phyloP scores from a whole-genome alignment of 2,113 vertebrate genomes.

The Vicugna pacos region DNA sequence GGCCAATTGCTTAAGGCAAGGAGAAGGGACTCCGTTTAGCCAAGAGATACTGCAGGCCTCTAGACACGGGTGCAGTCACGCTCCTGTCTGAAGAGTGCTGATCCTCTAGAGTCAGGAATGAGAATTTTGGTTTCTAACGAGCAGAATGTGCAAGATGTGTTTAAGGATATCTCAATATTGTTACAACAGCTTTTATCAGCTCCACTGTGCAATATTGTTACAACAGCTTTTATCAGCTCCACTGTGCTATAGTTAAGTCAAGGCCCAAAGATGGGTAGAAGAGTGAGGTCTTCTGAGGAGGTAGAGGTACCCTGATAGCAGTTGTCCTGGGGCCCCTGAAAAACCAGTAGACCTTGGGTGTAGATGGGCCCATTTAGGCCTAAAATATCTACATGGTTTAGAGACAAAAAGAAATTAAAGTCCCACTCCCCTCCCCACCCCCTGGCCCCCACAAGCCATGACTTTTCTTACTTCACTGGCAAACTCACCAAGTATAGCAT shows the following conservation, averaged over 20 bases:
- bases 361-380: neutral
- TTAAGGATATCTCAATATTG: neutral
- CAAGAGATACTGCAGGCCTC: neutral
- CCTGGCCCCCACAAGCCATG: neutral
- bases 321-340: neutral
- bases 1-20: neutral
- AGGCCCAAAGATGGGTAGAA: neutral
- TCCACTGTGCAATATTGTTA: neutral
- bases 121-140: neutral
- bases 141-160: neutral
- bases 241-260: neutral
- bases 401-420: slow-evolving; percentile 18
- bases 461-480: neutral
- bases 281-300: neutral
- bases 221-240: slow-evolving; percentile 20
- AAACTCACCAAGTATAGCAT: neutral
- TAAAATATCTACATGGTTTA: neutral
- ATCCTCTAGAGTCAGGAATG: neutral
- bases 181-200: slow-evolving; percentile 24
- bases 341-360: neutral
- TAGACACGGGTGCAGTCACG: neutral
- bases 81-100: neutral
- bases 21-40: neutral
- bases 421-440: neutral
- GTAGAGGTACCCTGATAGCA: neutral